These are phyloP conservation scores for Drosophila barbarae DNA, from an alignment of 2,888 invertebrate genomes.

Conservation along the genomic window DNA sequence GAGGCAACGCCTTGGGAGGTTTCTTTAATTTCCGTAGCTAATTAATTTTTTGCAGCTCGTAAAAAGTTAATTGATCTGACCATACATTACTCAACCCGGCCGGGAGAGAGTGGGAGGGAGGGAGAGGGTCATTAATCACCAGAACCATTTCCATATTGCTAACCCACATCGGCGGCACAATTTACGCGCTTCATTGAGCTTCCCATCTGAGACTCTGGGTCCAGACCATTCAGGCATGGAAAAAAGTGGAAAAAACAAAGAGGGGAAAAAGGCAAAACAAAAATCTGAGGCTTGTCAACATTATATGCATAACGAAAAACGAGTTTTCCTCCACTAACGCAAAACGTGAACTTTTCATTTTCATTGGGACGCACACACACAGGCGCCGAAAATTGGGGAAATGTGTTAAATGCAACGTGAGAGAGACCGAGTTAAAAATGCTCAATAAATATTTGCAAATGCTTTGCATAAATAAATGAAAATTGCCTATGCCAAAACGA, in stretches of 20 bases:
- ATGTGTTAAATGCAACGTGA: slow-evolving; percentile 71
- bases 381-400: slow-evolving; percentile 51
- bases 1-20: slow-evolving; percentile 8
- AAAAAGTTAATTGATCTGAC: slow-evolving; percentile 45
- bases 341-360: slow-evolving; percentile 55
- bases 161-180: slow-evolving; percentile 35
- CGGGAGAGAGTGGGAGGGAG: background rate
- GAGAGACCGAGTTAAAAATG: slow-evolving; percentile 36
- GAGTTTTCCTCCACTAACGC: slow-evolving; percentile 42
- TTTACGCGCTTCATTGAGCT: slow-evolving; percentile 54
- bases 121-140: slow-evolving; percentile 23
- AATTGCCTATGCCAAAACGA: slow-evolving; percentile 26
- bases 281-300: slow-evolving; percentile 35
- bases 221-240: slow-evolving; percentile 16
- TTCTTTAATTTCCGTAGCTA: slow-evolving; percentile 13
- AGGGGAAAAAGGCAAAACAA: slow-evolving; percentile 2
- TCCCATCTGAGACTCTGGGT: slow-evolving; percentile 15
- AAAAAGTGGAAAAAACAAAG: slow-evolving; percentile 11
- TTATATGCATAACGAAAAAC: slow-evolving; percentile 48
- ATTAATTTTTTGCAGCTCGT: slow-evolving; percentile 48
- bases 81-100: slow-evolving; percentile 25
- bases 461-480: slow-evolving; percentile 59
- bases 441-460: slow-evolving; percentile 41
- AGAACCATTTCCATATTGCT: slow-evolving; percentile 18
- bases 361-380: slow-evolving; percentile 30